A percentile compares a stretch with the other conserved stretches of the same genome.
Conservation (phyloP, 2,113 vertebrate genomes). For the Illadopsis cleaveri region DNA sequence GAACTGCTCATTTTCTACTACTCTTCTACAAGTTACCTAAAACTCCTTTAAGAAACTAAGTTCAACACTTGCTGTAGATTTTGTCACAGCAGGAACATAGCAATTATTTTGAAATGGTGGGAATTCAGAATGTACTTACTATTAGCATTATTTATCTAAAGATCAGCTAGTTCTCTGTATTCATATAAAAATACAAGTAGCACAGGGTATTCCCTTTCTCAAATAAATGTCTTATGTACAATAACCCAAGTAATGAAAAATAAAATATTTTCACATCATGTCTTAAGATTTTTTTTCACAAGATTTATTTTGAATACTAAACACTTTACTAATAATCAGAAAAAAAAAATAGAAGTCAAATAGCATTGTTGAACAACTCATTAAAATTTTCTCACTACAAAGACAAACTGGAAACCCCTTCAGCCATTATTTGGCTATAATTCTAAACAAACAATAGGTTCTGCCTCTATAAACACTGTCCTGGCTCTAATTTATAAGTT, state of each 20-base stretch:
- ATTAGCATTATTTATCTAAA: not conserved
- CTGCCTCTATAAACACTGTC: not conserved
- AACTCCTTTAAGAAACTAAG: not conserved
- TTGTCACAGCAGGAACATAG: not conserved
- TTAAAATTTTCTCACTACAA: not conserved
- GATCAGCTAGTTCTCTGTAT: not conserved
- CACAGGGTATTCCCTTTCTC: not conserved
- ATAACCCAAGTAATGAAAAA: not conserved
- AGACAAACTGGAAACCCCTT: not conserved
- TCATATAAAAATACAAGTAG: not conserved
- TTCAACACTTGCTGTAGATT: not conserved
- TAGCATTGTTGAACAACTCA: not conserved
- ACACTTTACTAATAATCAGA: not conserved
- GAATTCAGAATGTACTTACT: not conserved
- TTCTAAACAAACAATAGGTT: slow-evolving; percentile 4
- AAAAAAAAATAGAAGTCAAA: not conserved
- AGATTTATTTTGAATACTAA: not conserved
- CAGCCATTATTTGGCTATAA: not conserved
- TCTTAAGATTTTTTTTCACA: not conserved
- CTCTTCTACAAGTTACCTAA: not conserved
- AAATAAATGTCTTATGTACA: not conserved
- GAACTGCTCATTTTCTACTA: not conserved
- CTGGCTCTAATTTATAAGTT: not conserved
- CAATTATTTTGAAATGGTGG: not conserved
- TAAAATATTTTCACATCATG: not conserved